Evolutionary conservation across 2,113 vertebrate genomes (phyloP), one percentile per base, ranked within the genome.

Genomic region (Leucopsar rothschildi): DNA sequence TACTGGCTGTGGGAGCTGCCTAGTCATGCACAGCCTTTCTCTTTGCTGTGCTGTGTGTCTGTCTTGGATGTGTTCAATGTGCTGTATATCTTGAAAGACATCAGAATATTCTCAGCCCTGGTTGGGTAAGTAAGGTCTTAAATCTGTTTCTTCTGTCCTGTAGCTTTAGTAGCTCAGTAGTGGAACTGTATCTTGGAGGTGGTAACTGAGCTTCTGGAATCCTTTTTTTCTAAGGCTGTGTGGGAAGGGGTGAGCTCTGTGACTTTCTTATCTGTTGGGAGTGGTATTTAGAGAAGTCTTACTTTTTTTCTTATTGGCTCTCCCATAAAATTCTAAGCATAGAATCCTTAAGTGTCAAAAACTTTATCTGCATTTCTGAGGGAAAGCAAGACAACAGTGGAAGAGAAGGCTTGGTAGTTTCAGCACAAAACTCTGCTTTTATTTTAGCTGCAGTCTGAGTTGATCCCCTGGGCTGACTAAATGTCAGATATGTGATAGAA

Each of bases 21-120:
- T 15, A 3, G 24, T 27, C 1, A 0, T 8, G 6, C 22, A 4
- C 0, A 44, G 25, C 2, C 2, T 6, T 68, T 76, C 23, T 64
- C 37, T 66, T 39, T 82, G 53, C 28, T 33, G 2, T 56, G 33
- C 27, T 39, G 1, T 2, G 3, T 52, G 31, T 20, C 37, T 61
- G n/a, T 45, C 44, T 71, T 42, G n/a, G 3, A 33, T 75, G 5
- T 20, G 3, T 68, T 16, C 52, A 57, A n/a, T 33, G 20, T 73
- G 21, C 37, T 85, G 6, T 53, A 5, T 3, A 13, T 78, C 23
- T 15, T 69, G 57, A 40, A 82, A 85, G 45, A 5, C 6, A 49
- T 23, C 10, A 25, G 37, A 63, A 55, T 23, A 18, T 72, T 59
- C 42, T 84, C 6, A 21, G 22, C 5, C 4, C 0, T 64, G 5